phyloP scores from a whole-genome alignment of 2,888 invertebrate genomes.

The Tiliacea citrago region DNA sequence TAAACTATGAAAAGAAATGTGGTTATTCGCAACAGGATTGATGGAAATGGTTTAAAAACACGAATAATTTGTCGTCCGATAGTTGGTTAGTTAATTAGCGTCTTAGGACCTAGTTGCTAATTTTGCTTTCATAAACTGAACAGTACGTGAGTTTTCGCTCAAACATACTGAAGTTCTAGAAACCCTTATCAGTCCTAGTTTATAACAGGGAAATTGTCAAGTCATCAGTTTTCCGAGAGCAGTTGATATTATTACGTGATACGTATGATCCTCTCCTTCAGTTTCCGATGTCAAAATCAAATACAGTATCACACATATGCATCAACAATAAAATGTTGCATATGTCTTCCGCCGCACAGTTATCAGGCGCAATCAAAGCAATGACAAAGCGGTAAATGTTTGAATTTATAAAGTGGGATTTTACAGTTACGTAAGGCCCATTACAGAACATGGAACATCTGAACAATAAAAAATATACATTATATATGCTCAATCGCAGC shows the following conservation, averaged over 20 bases:
- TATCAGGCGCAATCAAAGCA: constrained; percentile 64
- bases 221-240: neutral
- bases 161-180: neutral
- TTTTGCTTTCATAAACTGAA: neutral
- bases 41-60: neutral
- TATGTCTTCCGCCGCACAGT: constrained; percentile 52
- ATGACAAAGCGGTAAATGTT: constrained; percentile 63
- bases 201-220: neutral
- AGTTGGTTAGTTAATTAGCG: neutral
- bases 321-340: constrained; percentile 57
- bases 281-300: neutral
- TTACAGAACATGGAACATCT: constrained; percentile 77
- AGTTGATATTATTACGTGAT: neutral
- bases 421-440: constrained; percentile 81
- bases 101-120: neutral
- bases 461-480: constrained; percentile 76
- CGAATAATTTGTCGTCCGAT: neutral
- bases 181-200: neutral
- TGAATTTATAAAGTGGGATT: constrained; percentile 56
- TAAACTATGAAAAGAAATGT: neutral
- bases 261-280: neutral
- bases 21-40: neutral
- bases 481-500: constrained; percentile 81
- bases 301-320: constrained; percentile 39
- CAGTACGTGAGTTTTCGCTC: neutral